These are phyloP conservation scores for Gephyroberyx darwinii DNA, from an alignment of 2,797 vertebrate species.

Conservation along the genomic window DNA sequence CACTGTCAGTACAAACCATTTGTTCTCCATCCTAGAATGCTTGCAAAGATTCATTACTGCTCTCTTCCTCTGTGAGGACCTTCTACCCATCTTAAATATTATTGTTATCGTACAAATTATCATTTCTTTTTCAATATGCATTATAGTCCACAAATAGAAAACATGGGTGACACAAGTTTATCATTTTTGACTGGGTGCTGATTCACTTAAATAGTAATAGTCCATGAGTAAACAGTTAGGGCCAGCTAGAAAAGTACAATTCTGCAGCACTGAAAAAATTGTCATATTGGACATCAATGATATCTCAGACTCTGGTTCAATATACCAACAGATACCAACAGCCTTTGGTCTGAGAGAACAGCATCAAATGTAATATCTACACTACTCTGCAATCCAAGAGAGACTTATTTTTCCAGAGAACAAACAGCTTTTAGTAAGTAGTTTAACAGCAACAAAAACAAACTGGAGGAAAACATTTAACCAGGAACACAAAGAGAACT, in stretches of 20 bases:
- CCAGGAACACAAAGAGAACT: slow-evolving; percentile 79
- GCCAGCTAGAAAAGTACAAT: slow-evolving; percentile 3
- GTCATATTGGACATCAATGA: slow-evolving; percentile 58
- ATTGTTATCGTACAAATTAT: slow-evolving; percentile 34
- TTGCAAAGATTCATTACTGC: slow-evolving; percentile 67
- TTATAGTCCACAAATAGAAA: slow-evolving; percentile 20
- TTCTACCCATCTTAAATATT: slow-evolving; percentile 50
- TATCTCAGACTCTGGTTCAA: slow-evolving; percentile 61
- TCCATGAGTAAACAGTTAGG: slow-evolving; percentile 24
- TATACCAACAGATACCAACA: slow-evolving; percentile 52
- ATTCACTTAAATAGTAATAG: slow-evolving; percentile 20
- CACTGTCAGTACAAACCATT: slow-evolving; percentile 78
- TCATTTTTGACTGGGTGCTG: slow-evolving; percentile 13
- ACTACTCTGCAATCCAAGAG: slow-evolving; percentile 65
- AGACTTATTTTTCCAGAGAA: slow-evolving; percentile 69
- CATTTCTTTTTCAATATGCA: slow-evolving; percentile 39
- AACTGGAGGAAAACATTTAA: slow-evolving; percentile 79
- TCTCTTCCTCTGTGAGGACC: slow-evolving; percentile 64
- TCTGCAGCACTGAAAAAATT: slow-evolving; percentile 26
- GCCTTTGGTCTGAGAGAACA: slow-evolving; percentile 67
- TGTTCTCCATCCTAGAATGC: slow-evolving; percentile 77
- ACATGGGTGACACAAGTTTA: slow-evolving; percentile 10
- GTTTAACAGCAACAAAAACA: slow-evolving; percentile 74
- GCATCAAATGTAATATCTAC: slow-evolving; percentile 72
- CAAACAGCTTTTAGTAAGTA: slow-evolving; percentile 71